Conservation (phyloP, 2,888 invertebrate species). For the Netelia melanura region DNA sequence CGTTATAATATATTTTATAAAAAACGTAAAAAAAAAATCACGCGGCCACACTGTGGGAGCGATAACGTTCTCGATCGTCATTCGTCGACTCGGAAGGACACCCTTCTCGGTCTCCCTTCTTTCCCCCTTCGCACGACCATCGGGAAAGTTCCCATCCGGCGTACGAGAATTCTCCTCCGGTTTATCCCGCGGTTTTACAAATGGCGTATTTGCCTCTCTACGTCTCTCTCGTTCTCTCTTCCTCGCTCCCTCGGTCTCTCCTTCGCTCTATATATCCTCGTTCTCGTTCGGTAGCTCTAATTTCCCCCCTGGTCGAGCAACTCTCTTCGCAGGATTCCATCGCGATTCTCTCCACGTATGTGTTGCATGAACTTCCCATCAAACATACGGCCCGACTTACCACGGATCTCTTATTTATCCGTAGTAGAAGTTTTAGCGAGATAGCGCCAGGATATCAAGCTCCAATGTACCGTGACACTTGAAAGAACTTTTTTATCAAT, state of each 20-base stretch:
- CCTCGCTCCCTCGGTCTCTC: constrained; percentile 20
- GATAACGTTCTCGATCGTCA: constrained; percentile 45
- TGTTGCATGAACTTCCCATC: constrained; percentile 34
- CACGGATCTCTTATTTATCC: constrained; percentile 41
- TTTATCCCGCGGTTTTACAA: constrained; percentile 55
- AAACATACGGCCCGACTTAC: constrained; percentile 20
- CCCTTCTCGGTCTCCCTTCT: constrained; percentile 35
- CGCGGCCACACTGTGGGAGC: constrained; percentile 11
- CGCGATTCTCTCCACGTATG: constrained; percentile 32
- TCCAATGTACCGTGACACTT: constrained; percentile 24
- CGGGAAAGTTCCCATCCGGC: constrained; percentile 46
- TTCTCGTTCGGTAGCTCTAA: constrained; percentile 39
- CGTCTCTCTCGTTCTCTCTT: constrained; percentile 10
- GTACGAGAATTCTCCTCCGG: constrained; percentile 17
- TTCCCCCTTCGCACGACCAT: constrained; percentile 6
- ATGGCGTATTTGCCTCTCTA: constrained; percentile 30
- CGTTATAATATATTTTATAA: constrained; percentile 47
- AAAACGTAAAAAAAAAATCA: neutral
- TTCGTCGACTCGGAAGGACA: constrained; percentile 49
- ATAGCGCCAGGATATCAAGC: constrained; percentile 68
- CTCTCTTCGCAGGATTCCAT: constrained; percentile 36
- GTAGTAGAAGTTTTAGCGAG: constrained; percentile 67
- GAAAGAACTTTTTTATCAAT: constrained; percentile 3
- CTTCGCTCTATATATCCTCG: constrained; percentile 4
- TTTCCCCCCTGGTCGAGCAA: constrained; percentile 36